These are phyloP conservation scores for Troglohyphantes excavatus DNA, from an alignment of 2,888 invertebrate species.

Conservation along the genomic window DNA sequence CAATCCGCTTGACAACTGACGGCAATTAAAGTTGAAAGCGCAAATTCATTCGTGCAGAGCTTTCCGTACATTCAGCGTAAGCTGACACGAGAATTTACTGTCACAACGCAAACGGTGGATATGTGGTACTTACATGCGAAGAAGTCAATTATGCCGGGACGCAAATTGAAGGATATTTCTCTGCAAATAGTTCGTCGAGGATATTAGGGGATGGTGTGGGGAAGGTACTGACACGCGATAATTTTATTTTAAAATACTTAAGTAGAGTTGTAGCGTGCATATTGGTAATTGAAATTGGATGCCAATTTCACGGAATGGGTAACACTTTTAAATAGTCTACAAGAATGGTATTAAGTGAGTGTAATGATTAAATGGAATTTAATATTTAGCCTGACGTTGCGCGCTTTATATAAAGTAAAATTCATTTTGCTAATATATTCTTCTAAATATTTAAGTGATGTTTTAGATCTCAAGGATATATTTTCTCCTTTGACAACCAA, in stretches of 20 bases:
- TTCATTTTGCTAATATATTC: no score
- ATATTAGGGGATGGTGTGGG: background rate
- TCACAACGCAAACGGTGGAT: background rate
- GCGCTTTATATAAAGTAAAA: no score
- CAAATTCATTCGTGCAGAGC: background rate
- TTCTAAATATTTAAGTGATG: no score
- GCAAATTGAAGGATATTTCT: constrained; percentile 9
- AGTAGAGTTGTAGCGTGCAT: background rate
- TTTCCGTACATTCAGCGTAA: background rate
- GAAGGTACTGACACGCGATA: background rate
- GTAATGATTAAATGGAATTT: background rate
- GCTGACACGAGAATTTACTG: constrained; percentile 2
- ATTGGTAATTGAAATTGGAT: background rate
- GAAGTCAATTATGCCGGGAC: background rate
- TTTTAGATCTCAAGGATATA: no score
- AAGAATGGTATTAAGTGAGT: background rate
- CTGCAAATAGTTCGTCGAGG: background rate
- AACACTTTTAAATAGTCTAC: background rate
- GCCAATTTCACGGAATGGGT: background rate
- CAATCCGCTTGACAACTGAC: background rate
- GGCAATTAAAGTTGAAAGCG: constrained; percentile 1
- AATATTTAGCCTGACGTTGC: no score
- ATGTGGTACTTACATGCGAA: background rate
- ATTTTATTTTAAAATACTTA: background rate
- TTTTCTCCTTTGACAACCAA: no score